Conservation (phyloP, 2,888 invertebrate genomes). For the Heliconius charithonia region DNA sequence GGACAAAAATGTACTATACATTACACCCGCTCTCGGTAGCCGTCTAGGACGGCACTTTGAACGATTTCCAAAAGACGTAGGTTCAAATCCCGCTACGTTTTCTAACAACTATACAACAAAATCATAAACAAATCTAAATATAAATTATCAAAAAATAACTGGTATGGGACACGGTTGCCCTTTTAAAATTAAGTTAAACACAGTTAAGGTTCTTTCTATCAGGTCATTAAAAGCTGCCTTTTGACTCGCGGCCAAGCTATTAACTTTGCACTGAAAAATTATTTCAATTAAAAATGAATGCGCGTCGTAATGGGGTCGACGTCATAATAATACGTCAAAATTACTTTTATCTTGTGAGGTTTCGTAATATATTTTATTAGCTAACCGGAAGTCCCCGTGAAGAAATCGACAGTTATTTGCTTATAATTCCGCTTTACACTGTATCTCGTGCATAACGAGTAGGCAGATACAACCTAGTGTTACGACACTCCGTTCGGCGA, state of each 20-base stretch:
- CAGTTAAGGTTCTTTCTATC: slow-evolving; percentile 29
- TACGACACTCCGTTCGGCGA: neutral
- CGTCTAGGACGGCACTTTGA: too few species aligned
- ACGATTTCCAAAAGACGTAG: too few species aligned
- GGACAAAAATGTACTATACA: too few species aligned
- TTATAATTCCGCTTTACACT: too few species aligned
- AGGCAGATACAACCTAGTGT: neutral
- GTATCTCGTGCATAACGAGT: too few species aligned
- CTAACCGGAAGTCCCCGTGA: neutral
- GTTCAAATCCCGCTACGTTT: too few species aligned
- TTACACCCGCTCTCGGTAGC: too few species aligned
- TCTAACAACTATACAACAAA: too few species aligned
- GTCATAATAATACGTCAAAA: neutral
- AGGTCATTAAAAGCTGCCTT: slow-evolving; percentile 32
- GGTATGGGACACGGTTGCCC: slow-evolving; percentile 20
- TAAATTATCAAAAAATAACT: neutral
- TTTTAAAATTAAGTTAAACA: slow-evolving; percentile 36
- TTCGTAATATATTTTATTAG: neutral
- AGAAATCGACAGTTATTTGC: neutral
- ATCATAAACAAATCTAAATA: too few species aligned
- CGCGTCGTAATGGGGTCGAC: slow-evolving; percentile 24
- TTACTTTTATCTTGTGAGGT: neutral
- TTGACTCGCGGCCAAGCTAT: slow-evolving; percentile 27
- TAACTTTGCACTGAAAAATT: slow-evolving; percentile 33
- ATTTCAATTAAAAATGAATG: slow-evolving; percentile 37